A percentile compares a stretch with the other conserved stretches of the same genome.
These are phyloP conservation scores for Onthophagus sagittarius DNA, from an alignment of 2,888 invertebrate genomes.

Conservation along the genomic window DNA sequence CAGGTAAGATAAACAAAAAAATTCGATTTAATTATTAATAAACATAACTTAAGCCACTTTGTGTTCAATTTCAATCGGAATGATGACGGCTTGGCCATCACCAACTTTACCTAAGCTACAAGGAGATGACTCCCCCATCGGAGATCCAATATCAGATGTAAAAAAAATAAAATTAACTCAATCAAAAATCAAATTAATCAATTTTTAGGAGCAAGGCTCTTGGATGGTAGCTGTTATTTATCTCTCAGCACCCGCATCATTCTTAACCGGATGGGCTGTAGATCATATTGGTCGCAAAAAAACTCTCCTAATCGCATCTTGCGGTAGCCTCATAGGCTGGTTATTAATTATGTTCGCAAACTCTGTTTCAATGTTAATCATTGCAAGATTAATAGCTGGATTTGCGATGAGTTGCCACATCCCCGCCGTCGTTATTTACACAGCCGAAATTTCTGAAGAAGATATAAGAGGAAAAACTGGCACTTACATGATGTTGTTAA, in stretches of 20 bases:
- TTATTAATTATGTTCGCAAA: slow-evolving; percentile 35
- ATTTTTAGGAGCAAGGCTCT: slow-evolving; percentile 50
- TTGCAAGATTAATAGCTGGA: slow-evolving; percentile 64
- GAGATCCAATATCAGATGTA: slow-evolving; percentile 25
- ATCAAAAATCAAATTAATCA: neutral
- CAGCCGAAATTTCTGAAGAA: slow-evolving; percentile 47
- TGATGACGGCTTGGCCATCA: slow-evolving; percentile 30
- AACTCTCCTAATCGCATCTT: slow-evolving; percentile 51
- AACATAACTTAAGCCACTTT: slow-evolving; percentile 24
- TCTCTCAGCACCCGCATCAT: slow-evolving; percentile 56
- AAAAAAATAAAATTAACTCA: neutral
- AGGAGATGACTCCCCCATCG: slow-evolving; percentile 30
- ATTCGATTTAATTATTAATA: neutral
- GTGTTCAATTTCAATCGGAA: slow-evolving; percentile 26
- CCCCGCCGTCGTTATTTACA: slow-evolving; percentile 46
- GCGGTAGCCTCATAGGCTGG: slow-evolving; percentile 56
- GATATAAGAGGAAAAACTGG: slow-evolving; percentile 44
- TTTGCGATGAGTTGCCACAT: slow-evolving; percentile 63
- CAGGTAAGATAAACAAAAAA: slow-evolving; percentile 21
- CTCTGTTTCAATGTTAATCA: slow-evolving; percentile 52
- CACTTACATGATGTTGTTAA: slow-evolving; percentile 25
- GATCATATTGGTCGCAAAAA: slow-evolving; percentile 56
- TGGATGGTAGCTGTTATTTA: slow-evolving; percentile 56
- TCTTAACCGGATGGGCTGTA: slow-evolving; percentile 54
- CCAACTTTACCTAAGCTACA: slow-evolving; percentile 28